These are phyloP conservation scores for Sebastes minor DNA, from an alignment of 2,797 vertebrate species.

Conservation along the genomic window DNA sequence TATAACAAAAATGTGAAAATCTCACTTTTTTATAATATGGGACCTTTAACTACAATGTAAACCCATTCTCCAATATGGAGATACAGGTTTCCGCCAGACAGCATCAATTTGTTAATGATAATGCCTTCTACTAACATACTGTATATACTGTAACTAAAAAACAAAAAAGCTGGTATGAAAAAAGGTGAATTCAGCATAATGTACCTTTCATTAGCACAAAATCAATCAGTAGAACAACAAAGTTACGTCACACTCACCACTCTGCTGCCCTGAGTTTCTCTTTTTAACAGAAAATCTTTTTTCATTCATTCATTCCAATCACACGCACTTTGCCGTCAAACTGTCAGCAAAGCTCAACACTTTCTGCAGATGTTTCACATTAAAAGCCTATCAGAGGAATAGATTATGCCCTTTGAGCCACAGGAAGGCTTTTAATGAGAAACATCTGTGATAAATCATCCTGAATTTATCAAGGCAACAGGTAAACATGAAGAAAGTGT, in stretches of 20 bases:
- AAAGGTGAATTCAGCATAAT: neutral
- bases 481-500: neutral
- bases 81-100: neutral
- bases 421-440: neutral
- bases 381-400: neutral
- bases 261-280: neutral
- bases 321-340: neutral
- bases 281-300: neutral
- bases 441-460: neutral
- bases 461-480: neutral
- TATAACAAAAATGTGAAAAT: too few species aligned
- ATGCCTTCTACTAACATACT: neutral
- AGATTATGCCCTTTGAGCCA: conserved; percentile 1
- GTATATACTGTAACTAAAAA: neutral
- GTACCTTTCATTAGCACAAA: neutral
- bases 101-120: neutral
- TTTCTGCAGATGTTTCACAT: conserved; percentile 17
- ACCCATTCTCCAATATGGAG: too few species aligned
- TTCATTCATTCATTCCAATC: neutral
- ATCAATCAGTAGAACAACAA: neutral
- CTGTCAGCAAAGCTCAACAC: neutral
- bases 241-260: neutral
- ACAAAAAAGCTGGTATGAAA: neutral
- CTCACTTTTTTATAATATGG: too few species aligned
- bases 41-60: too few species aligned